Evolutionary conservation across 2,888 invertebrate genomes (phyloP).

Genomic region (Temnothorax ravouxi): DNA sequence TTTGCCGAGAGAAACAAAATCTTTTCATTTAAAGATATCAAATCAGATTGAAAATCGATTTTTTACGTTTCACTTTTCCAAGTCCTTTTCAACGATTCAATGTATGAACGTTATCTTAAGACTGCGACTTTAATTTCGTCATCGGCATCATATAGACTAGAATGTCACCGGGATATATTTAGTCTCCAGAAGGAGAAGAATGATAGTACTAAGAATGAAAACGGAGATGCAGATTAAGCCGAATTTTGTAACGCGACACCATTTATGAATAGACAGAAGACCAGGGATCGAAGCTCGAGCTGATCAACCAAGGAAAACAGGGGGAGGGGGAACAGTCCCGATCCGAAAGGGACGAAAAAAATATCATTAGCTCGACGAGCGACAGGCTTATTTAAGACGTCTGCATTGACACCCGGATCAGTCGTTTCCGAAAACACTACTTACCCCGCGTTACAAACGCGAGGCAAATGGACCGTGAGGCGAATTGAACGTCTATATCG

Average conservation of each 20-base stretch:
- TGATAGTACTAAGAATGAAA: constrained; percentile 11
- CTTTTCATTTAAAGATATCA: background rate
- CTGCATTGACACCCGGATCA: background rate
- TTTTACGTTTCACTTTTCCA: background rate
- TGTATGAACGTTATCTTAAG: background rate
- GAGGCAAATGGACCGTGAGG: background rate
- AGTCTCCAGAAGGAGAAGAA: background rate
- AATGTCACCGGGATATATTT: background rate
- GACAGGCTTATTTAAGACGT: background rate
- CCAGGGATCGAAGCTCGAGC: background rate
- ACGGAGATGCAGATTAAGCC: constrained; percentile 15
- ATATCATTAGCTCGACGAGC: constrained; percentile 7
- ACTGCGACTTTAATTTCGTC: constrained; percentile 4
- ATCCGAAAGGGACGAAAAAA: background rate
- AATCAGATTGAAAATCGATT: background rate
- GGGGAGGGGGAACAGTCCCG: background rate
- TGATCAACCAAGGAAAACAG: constrained; percentile 23
- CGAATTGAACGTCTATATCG: background rate
- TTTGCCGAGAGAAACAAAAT: background rate
- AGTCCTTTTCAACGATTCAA: background rate
- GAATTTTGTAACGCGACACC: constrained; percentile 61
- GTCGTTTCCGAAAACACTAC: background rate
- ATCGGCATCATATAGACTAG: background rate
- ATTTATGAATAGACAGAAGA: constrained; percentile 46
- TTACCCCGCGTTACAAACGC: constrained; percentile 9